phyloP scores from a whole-genome alignment of 2,113 vertebrate genomes.

The Colaptes auratus region DNA sequence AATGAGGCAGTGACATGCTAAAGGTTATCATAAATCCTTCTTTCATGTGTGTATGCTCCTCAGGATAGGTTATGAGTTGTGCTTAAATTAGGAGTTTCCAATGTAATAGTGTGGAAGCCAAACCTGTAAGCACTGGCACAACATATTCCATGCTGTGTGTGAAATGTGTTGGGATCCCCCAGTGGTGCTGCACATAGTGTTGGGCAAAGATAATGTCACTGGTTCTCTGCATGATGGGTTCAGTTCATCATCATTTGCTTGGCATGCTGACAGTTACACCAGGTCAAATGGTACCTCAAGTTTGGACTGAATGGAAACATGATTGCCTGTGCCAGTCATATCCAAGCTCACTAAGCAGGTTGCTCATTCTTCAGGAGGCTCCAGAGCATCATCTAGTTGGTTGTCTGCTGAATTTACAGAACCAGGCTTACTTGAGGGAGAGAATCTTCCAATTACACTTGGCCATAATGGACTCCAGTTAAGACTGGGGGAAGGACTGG shows the following conservation, averaged over 20 bases:
- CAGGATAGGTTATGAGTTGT: background rate
- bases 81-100: background rate
- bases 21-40: background rate
- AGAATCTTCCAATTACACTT: background rate
- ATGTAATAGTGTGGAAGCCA: background rate
- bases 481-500: background rate
- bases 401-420: background rate
- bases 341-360: background rate
- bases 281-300: background rate
- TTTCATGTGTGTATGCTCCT: background rate
- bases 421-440: background rate
- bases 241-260: background rate
- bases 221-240: background rate
- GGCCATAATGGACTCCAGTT: background rate
- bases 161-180: background rate
- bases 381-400: background rate
- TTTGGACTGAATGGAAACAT: background rate
- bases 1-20: background rate
- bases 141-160: background rate
- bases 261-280: rapidly evolving
- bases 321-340: no score
- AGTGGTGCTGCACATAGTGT: background rate
- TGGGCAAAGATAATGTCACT: rapidly evolving
- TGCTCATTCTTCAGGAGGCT: background rate
- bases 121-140: background rate